phyloP scores from a whole-genome alignment of 23 tunicate genomes.

The Styela clava region DNA sequence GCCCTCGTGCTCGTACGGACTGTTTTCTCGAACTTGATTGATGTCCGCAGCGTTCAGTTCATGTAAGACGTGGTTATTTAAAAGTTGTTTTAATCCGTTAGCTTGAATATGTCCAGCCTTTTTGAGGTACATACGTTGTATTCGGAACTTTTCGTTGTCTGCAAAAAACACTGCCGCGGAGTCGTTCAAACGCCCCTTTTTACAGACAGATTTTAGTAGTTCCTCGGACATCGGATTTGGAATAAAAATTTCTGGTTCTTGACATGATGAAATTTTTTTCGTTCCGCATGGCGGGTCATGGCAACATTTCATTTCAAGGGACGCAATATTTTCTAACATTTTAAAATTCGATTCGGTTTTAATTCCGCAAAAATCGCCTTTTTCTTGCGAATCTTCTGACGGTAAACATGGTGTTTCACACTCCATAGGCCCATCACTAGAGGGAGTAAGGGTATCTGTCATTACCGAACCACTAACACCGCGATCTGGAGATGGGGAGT shows the following conservation, averaged over 20 bases:
- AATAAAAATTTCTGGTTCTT: not conserved
- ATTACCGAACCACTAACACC: constrained; percentile 30
- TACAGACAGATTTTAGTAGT: constrained; percentile 12
- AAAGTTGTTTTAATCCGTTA: constrained; percentile 7
- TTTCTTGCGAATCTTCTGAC: constrained; percentile 2
- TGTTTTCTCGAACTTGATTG: not conserved
- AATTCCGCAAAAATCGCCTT: not conserved
- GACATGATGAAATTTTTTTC: not conserved
- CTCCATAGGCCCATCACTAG: constrained; percentile 12
- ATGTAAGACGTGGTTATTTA: constrained; percentile 11
- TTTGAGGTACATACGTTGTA: not conserved
- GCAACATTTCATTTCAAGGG: constrained; percentile 8
- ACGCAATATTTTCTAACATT: constrained; percentile 7
- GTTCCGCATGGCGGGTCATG: constrained; percentile 33
- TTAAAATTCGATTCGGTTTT: not conserved
- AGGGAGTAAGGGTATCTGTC: not conserved
- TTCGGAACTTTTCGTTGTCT: not conserved
- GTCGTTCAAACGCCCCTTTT: constrained; percentile 3
- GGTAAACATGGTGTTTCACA: constrained; percentile 4
- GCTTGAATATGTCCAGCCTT: constrained; percentile 14
- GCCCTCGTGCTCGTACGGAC: not conserved
- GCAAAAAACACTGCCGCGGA: constrained; percentile 11
- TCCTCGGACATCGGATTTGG: constrained; percentile 15
- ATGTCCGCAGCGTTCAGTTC: constrained; percentile 22
- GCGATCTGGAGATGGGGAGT: not conserved